Base-by-base conservation (phyloP, 2,888 invertebrate species). In the Heteromurus nitidus region DNA sequence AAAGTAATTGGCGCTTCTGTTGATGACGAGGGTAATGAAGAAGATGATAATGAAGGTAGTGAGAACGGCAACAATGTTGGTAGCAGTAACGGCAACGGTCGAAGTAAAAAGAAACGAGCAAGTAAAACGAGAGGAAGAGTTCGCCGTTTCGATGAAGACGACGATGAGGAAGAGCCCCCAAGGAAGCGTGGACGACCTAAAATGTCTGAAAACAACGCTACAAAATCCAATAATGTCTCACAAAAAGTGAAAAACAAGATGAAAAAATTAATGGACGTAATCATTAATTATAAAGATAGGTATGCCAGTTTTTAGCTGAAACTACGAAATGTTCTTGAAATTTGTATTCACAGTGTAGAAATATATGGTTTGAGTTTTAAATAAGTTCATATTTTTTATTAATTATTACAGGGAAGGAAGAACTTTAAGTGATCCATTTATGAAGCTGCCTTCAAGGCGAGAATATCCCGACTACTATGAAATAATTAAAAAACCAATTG, bases 401-500 rank as follows among this genome's bases (percentile, higher is more conserved):
- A 13, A 13, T 9, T 36, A 36, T 36, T 16, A 11, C 47, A 94
- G 94, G 87, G 95, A 95, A 88, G 95, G 95, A 0, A 92, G 98
- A 76, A 92, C 96, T 2, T 90, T 98, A 55, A 97, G 97, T 85
- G 96, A 96, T 88, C 97, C 97, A 3, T 99, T 98, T 89, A 95
- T 97, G 95, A 96, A 97, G 89, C 91, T 98, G 75, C 98, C 98
- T 0, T 95, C 97, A 2, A 93, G 95, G 64, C 94, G 96, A 86
- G 96, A 97, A 88, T 91, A 98, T 72, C 98, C 98, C 0, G 98
- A 98, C 90, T 98, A 98, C 89, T 99, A 98, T 89, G 97, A 97
- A 87, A 93, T 98, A 76, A 98, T 98, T 88, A 96, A 96, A 88
- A 95, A 96, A 88, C 98, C 98, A 0, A 92, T 98, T 77, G 98